These are phyloP conservation scores for Elysia crispata DNA, from an alignment of 2,888 invertebrate species.

Conservation along the genomic window DNA sequence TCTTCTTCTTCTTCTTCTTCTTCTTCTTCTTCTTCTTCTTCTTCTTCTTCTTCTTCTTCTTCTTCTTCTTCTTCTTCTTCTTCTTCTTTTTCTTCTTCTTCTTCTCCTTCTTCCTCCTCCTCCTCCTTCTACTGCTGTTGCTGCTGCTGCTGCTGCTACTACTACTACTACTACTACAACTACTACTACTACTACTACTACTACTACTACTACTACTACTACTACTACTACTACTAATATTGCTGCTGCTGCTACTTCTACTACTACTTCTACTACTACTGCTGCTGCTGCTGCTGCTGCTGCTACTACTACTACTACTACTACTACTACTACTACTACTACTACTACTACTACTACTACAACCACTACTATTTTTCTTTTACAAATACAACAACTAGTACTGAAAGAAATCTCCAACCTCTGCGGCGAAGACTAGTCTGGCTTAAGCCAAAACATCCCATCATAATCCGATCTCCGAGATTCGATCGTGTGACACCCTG, in stretches of 20 bases:
- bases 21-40: slow-evolving; percentile 19
- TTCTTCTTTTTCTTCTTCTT: too few relatives aligned
- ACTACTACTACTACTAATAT: slow-evolving; percentile 40
- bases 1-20: slow-evolving; percentile 6
- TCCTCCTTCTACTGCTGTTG: background rate
- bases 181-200: slow-evolving; percentile 37
- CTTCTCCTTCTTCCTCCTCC: too few relatives aligned
- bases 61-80: slow-evolving; percentile 14
- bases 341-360: too few relatives aligned
- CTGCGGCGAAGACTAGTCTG: too few relatives aligned
- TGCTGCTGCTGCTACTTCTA: slow-evolving; percentile 35
- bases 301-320: slow-evolving; percentile 36
- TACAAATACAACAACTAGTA: too few relatives aligned
- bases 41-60: slow-evolving; percentile 19
- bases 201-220: slow-evolving; percentile 43
- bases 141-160: background rate
- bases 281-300: slow-evolving; percentile 12
- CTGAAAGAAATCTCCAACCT: too few relatives aligned
- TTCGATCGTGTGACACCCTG: too few relatives aligned
- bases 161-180: slow-evolving; percentile 25
- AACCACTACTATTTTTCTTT: too few relatives aligned
- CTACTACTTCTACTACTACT: slow-evolving; percentile 40
- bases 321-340: slow-evolving; percentile 40
- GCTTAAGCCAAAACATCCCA: too few relatives aligned
- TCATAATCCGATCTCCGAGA: too few relatives aligned